Evolutionary conservation across 2,113 vertebrate species (phyloP).

Genomic region (Genyomyrus donnyi): DNA sequence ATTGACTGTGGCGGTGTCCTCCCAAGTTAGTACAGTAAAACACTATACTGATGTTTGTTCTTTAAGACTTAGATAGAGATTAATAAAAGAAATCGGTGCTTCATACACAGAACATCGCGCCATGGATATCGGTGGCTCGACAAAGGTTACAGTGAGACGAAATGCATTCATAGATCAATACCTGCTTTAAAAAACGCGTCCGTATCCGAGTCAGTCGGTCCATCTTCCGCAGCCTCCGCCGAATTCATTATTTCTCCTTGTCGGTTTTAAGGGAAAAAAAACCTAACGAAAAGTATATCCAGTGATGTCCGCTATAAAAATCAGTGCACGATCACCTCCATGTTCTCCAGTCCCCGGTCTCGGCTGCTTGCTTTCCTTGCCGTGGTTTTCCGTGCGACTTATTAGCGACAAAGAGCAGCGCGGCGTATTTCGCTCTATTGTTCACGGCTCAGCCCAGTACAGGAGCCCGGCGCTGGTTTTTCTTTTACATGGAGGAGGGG

Average conservation of each 20-base stretch:
- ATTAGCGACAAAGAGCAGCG: slow-evolving; percentile 31
- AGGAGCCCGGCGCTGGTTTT: slow-evolving; percentile 21
- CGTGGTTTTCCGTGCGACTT: slow-evolving; percentile 18
- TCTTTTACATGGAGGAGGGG: slow-evolving; percentile 19
- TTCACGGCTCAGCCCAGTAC: slow-evolving; percentile 33
- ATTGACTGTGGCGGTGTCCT: neutral
- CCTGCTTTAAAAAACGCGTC: slow-evolving; percentile 82
- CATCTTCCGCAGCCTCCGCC: slow-evolving; percentile 72
- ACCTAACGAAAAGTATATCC: slow-evolving; percentile 30
- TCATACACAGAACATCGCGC: neutral
- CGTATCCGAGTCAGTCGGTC: slow-evolving; percentile 71
- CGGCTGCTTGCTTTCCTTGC: slow-evolving; percentile 21
- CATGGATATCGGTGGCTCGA: neutral
- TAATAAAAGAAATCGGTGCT: neutral
- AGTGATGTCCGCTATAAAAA: slow-evolving; percentile 23
- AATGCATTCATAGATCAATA: slow-evolving; percentile 35
- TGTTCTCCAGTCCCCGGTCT: slow-evolving; percentile 27
- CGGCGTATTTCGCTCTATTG: slow-evolving; percentile 43
- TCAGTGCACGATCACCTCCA: slow-evolving; percentile 37
- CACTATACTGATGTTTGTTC: neutral
- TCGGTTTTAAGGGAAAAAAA: slow-evolving; percentile 17
- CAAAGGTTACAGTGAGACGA: neutral
- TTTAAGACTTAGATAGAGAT: neutral
- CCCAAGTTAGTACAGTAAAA: neutral
- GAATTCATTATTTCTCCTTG: slow-evolving; percentile 65